A percentile compares a stretch with the other conserved stretches of the same genome.
phyloP scores from a whole-genome alignment of 2,113 vertebrate genomes.

The Pteropus alecto region DNA sequence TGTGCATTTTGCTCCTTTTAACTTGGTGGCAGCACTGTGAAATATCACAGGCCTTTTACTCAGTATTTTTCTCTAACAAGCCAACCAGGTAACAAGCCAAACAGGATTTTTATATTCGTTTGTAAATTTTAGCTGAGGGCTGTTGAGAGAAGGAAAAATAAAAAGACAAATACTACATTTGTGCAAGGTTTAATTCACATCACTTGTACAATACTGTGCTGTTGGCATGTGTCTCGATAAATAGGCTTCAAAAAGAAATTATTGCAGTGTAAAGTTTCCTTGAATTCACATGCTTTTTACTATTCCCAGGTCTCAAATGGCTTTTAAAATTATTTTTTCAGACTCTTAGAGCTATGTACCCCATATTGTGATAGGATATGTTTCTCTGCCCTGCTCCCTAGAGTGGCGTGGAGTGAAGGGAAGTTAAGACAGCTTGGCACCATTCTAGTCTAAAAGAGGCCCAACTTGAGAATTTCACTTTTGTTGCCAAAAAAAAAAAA shows the following conservation, averaged over 20 bases:
- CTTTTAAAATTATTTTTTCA: conserved; percentile 67
- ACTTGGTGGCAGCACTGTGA: conserved; percentile 44
- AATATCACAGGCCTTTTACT: conserved; percentile 45
- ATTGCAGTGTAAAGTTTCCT: conserved; percentile 31
- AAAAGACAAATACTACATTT: conserved; percentile 54
- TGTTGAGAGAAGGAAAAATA: conserved; percentile 51
- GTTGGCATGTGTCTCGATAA: conserved; percentile 56
- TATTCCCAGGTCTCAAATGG: background rate
- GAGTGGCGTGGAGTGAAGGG: background rate
- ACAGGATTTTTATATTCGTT: conserved; percentile 53
- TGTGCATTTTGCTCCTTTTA: conserved; percentile 47
- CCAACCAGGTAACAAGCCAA: background rate
- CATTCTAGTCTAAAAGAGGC: background rate
- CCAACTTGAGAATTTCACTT: background rate
- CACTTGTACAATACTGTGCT: conserved; percentile 15
- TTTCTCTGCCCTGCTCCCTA: conserved; percentile 18
- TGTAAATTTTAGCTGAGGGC: conserved; percentile 36
- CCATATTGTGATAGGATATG: background rate
- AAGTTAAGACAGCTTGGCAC: conserved; percentile 34
- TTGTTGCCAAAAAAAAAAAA: conserved; percentile 3
- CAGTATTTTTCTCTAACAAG: conserved; percentile 53
- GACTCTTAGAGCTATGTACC: background rate
- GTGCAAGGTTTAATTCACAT: conserved; percentile 29
- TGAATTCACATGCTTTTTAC: conserved; percentile 54
- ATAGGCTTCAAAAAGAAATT: conserved; percentile 68